Base-by-base conservation (phyloP, 2,113 vertebrate genomes). In the Carettochelys insculpta region DNA sequence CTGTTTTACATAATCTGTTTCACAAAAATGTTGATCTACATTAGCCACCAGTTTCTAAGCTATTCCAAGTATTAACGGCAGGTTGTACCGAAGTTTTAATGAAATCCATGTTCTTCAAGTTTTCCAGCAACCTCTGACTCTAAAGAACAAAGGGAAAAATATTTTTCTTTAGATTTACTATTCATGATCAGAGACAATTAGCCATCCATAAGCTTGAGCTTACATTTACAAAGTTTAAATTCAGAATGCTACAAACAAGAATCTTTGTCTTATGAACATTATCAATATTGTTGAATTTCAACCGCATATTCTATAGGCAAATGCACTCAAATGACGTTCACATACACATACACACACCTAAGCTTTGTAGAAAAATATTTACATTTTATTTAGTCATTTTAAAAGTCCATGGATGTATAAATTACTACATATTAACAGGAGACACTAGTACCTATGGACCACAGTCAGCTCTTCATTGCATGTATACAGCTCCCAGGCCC, bases 41-140 rank as follows among this genome's bases (percentile, higher is more conserved):
- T 52, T 43, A 87, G 50, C 22, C 43, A 85, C 14, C 43, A 85
- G 87, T 87, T 38, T 61, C n/a, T 38, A 88, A 92, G 51, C 38
- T 8, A 92, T 43, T 2, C 45, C 17, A 92, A 52, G 16, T 8
- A 87, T 52, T 52, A 91, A 80, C 90, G 29, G 5, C 1, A 95
- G 90, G 97, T 94, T 96, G 58, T 99, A 99, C 99, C 98, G 98
- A 98, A 80, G 98, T 98, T 97, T 98, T 99, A 92, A 99, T 98
- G 93, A 97, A 98, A 88, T 97, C 90, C 95, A 99, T 89, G 91
- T 98, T 98, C 97, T 99, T 99, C 80, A 99, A 94, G 95, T 98
- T 97, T 94, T 98, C 98, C 96, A 99, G 97, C 80, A 99, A 97
- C 24, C 98, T 98, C 38, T 99, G 99, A 96, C 98, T 99, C 99